Evolutionary conservation across 2,888 invertebrate species (phyloP).

Genomic region (Rhagonycha fulva): DNA sequence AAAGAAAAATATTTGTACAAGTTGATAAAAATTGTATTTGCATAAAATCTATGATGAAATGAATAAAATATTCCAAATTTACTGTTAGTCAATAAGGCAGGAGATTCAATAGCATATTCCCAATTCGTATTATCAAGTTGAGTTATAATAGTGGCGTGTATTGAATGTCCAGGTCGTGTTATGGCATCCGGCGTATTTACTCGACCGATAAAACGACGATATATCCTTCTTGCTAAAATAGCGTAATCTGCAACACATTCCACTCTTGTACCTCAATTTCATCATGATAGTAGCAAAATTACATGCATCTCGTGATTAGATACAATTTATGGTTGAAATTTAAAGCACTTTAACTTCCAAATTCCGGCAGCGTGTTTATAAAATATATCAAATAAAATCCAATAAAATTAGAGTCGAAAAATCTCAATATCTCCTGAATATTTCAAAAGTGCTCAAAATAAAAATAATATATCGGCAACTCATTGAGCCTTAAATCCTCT

Average conservation of each 20-base stretch:
- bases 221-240: slow-evolving; percentile 12
- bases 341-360: neutral
- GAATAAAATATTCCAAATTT: neutral
- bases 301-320: slow-evolving; percentile 11
- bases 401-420: neutral
- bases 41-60: neutral
- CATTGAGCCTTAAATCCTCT: slow-evolving; percentile 15
- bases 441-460: slow-evolving; percentile 9
- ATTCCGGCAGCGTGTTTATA: neutral
- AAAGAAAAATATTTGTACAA: no score
- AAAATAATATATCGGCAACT: slow-evolving; percentile 23
- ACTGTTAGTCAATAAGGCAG: neutral
- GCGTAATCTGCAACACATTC: slow-evolving; percentile 21
- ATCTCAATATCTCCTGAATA: neutral
- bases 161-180: slow-evolving; percentile 11
- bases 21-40: no score
- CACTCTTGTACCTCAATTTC: slow-evolving; percentile 1
- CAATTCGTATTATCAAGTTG: neutral
- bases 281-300: neutral
- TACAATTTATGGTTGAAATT: slow-evolving; percentile 2
- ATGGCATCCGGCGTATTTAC: slow-evolving; percentile 21
- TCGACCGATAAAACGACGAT: slow-evolving; percentile 11
- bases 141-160: neutral
- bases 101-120: neutral
- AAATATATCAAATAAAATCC: neutral